Evolutionary conservation across 92 coral and sea anemone species (phyloP).

Genomic region (Zoanthus gigantus): DNA sequence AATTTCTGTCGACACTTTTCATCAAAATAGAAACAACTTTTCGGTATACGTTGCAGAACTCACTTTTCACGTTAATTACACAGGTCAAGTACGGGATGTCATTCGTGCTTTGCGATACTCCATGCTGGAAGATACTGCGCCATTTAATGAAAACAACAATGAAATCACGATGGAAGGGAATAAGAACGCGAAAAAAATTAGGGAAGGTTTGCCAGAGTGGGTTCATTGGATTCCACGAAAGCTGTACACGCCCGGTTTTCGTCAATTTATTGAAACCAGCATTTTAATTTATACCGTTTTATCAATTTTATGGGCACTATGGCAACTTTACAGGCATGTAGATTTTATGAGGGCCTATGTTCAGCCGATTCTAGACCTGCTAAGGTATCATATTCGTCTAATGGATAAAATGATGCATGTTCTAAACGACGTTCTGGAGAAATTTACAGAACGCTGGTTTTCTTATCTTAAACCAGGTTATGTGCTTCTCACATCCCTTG

Average conservation of each 20-base stretch:
- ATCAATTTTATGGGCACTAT: conserved; percentile 95
- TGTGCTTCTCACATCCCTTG: conserved; percentile 77
- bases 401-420: conserved; percentile 81
- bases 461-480: conserved; percentile 90
- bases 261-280: conserved; percentile 72
- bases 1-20: conserved; percentile 54
- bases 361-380: conserved; percentile 81
- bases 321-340: conserved; percentile 98
- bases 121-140: conserved; percentile 52
- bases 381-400: conserved; percentile 80
- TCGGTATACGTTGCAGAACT: conserved; percentile 70
- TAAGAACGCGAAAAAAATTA: conserved; percentile 45
- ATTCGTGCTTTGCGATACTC: conserved; percentile 84
- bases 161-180: neutral
- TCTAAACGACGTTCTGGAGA: conserved; percentile 82
- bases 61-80: conserved; percentile 92
- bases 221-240: conserved; percentile 82
- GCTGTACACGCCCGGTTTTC: conserved; percentile 79
- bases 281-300: conserved; percentile 84
- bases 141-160: conserved; percentile 4
- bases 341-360: conserved; percentile 89
- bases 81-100: conserved; percentile 90
- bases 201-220: conserved; percentile 98
- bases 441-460: conserved; percentile 91
- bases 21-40: conserved; percentile 25